A percentile compares a stretch with the other conserved stretches of the same genome.
phyloP scores from a whole-genome alignment of 1,140 invertebrate species.

The Forficula auricularia region DNA sequence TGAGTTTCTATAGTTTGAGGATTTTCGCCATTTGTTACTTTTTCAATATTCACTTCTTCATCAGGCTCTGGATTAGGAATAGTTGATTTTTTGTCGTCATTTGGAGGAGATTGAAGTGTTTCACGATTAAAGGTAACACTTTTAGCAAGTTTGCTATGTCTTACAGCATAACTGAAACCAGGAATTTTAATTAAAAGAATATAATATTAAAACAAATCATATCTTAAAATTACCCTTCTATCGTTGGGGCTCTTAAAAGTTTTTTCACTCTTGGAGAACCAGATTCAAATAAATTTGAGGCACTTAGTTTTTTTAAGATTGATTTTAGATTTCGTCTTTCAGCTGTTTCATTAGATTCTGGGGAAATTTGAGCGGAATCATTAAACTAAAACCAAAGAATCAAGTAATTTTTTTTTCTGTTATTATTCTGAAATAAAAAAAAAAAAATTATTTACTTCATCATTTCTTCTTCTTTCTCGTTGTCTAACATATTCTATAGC shows the following conservation, averaged over 20 bases:
- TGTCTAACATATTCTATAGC: slow-evolving; percentile 25
- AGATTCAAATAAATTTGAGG: slow-evolving; percentile 8
- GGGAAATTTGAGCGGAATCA: slow-evolving; percentile 27
- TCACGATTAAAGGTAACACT: slow-evolving; percentile 74
- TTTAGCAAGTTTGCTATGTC: slow-evolving; percentile 72
- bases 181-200: too few relatives aligned
- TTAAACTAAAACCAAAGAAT: slow-evolving; percentile 2
- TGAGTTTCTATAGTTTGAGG: too few relatives aligned
- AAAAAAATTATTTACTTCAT: slow-evolving; percentile 24
- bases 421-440: too few relatives aligned
- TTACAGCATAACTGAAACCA: slow-evolving; percentile 46
- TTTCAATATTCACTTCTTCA: too few relatives aligned
- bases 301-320: slow-evolving; percentile 62
- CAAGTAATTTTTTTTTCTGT: slow-evolving; percentile 16
- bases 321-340: slow-evolving; percentile 66
- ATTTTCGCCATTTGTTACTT: too few relatives aligned
- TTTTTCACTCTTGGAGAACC: slow-evolving; percentile 37
- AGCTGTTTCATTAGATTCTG: slow-evolving; percentile 64
- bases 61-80: too few relatives aligned
- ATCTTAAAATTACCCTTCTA: slow-evolving; percentile 54
- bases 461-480: slow-evolving; percentile 14
- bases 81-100: not conserved
- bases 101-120: slow-evolving; percentile 58
- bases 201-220: too few relatives aligned
- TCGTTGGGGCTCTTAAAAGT: slow-evolving; percentile 57